Conservation (phyloP, 1,140 invertebrate genomes). For the Campoletis sonorensis region DNA sequence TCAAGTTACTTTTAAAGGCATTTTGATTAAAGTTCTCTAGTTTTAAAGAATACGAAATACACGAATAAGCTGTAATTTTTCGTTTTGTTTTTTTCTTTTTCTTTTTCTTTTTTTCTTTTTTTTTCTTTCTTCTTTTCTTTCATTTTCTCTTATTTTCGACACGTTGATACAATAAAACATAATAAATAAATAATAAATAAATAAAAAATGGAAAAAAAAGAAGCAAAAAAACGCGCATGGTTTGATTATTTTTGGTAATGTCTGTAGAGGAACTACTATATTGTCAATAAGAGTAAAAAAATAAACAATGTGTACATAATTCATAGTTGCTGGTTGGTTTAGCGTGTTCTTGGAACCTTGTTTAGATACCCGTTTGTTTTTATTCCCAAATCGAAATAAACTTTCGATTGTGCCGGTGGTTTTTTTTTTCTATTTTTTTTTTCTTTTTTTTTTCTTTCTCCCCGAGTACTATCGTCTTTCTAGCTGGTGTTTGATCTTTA, state of each 20-base stretch:
- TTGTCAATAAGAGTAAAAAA: constrained; percentile 67
- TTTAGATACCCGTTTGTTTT: constrained; percentile 43
- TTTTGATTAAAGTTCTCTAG: constrained; percentile 63
- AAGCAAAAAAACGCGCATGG: constrained; percentile 51
- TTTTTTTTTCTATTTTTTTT: background rate
- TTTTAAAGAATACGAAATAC: constrained; percentile 61
- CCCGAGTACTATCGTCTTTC: background rate
- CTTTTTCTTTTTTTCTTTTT: no score
- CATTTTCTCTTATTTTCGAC: constrained; percentile 38
- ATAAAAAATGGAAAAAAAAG: background rate
- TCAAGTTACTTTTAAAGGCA: constrained; percentile 67
- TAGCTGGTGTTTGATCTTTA: no score
- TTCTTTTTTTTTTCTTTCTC: constrained; percentile 28
- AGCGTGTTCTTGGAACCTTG: constrained; percentile 56
- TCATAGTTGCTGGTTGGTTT: constrained; percentile 65
- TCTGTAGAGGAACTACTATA: constrained; percentile 61
- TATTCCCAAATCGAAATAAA: background rate
- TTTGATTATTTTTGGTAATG: constrained; percentile 64
- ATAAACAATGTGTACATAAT: constrained; percentile 67
- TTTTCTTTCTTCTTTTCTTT: background rate
- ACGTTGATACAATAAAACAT: constrained; percentile 55
- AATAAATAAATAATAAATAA: constrained; percentile 64
- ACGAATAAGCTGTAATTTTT: constrained; percentile 64
- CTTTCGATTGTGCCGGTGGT: background rate
- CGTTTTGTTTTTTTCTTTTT: background rate